These are phyloP conservation scores for Emydura subglobosa DNA, from an alignment of 2,113 vertebrate genomes.

Conservation along the genomic window DNA sequence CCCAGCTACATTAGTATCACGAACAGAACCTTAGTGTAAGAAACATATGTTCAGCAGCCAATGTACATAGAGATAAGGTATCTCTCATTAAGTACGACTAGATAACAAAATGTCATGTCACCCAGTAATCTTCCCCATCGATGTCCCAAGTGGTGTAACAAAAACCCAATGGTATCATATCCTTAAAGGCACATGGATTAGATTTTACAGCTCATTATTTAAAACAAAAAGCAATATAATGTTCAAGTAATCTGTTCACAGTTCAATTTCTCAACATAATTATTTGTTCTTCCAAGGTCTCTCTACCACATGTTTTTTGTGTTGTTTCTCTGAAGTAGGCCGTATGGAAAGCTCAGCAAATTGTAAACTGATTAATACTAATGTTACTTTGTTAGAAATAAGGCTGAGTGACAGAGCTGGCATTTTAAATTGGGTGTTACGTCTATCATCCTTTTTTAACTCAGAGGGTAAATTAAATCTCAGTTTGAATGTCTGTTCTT, in stretches of 20 bases:
- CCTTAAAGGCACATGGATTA: conserved; percentile 43
- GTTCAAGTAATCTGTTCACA: conserved; percentile 41
- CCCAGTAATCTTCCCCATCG: background rate
- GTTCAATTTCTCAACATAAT: conserved; percentile 46
- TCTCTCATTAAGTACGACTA: conserved; percentile 2
- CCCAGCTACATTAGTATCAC: background rate
- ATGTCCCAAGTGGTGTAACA: conserved; percentile 1
- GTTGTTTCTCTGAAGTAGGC: conserved; percentile 29
- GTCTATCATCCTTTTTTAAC: conserved; percentile 47
- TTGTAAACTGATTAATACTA: conserved; percentile 67
- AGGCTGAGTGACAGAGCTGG: conserved; percentile 50
- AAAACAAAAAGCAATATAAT: conserved; percentile 51
- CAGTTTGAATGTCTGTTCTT: conserved; percentile 6
- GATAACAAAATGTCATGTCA: background rate
- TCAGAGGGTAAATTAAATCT: conserved; percentile 58
- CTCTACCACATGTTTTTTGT: conserved; percentile 30
- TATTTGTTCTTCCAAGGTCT: conserved; percentile 37
- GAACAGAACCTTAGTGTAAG: background rate
- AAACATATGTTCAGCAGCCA: background rate
- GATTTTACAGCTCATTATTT: conserved; percentile 65
- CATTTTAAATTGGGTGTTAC: conserved; percentile 52
- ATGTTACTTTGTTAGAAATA: conserved; percentile 54
- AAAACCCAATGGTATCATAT: background rate
- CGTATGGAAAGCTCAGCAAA: conserved; percentile 43
- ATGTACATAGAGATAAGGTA: background rate